A percentile compares a stretch with the other conserved stretches of the same genome.
These are phyloP conservation scores for Drosophila pseudoananassae DNA, from an alignment of 1,140 invertebrate species.

Conservation along the genomic window DNA sequence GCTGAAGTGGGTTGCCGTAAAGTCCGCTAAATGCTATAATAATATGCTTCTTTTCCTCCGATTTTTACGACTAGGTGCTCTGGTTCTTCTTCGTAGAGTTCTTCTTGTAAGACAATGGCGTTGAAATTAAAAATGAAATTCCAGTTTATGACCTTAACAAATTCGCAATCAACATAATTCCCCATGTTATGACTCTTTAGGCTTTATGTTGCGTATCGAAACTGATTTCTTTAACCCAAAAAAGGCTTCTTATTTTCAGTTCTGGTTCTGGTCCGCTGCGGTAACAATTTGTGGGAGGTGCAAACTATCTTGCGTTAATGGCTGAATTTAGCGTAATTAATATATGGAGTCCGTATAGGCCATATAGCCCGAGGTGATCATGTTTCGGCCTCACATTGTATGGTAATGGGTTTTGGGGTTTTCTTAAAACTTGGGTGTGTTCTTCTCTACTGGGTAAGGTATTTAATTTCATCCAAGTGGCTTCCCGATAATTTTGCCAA, in stretches of 20 bases:
- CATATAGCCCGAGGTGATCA: slow-evolving; percentile 23
- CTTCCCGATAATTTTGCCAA: slow-evolving; percentile 31
- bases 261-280: slow-evolving; percentile 70
- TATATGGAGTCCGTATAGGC: slow-evolving; percentile 35
- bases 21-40: slow-evolving; percentile 80
- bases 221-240: slow-evolving; percentile 35
- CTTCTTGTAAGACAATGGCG: slow-evolving; percentile 67
- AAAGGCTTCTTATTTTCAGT: slow-evolving; percentile 30
- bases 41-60: slow-evolving; percentile 54
- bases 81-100: slow-evolving; percentile 10
- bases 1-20: slow-evolving; percentile 65
- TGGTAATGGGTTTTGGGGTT: slow-evolving; percentile 46
- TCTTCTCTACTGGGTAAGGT: slow-evolving; percentile 8
- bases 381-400: slow-evolving; percentile 53
- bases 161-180: slow-evolving; percentile 82
- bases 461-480: slow-evolving; percentile 35
- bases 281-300: slow-evolving; percentile 73
- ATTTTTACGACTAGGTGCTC: slow-evolving; percentile 3
- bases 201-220: slow-evolving; percentile 56
- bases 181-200: slow-evolving; percentile 68
- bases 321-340: slow-evolving; percentile 78
- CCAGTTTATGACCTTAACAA: slow-evolving; percentile 81
- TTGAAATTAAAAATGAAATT: slow-evolving; percentile 82
- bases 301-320: slow-evolving; percentile 78
- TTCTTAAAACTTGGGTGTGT: slow-evolving; percentile 8